Evolutionary conservation across 2,113 vertebrate species (phyloP).

Genomic region (Pomatorhinus ruficollis): DNA sequence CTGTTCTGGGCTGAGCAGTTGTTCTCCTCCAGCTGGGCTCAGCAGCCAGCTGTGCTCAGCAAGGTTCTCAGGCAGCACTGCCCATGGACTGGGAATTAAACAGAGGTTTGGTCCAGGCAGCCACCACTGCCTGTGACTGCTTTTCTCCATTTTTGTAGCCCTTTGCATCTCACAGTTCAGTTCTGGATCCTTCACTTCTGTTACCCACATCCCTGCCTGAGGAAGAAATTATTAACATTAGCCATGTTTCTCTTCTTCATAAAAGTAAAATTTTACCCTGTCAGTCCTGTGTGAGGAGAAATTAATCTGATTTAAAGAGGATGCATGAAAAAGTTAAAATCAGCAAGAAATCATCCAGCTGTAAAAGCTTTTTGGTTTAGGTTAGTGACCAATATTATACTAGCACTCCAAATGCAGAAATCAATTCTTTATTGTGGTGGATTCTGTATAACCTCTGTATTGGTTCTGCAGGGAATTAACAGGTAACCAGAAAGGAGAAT

Average conservation of each 20-base stretch:
- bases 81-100: neutral
- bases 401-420: neutral
- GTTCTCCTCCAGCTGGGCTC: neutral
- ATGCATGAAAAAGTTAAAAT: neutral
- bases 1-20: neutral
- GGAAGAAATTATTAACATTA: neutral
- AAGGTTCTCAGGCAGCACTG: neutral
- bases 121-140: neutral
- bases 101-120: neutral
- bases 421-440: neutral
- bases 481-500: neutral
- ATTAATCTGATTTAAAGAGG: neutral
- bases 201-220: neutral
- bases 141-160: neutral
- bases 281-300: neutral
- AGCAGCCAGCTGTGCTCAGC: neutral
- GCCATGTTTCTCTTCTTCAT: neutral
- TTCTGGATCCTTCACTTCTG: neutral
- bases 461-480: neutral
- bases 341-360: neutral
- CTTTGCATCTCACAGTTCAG: neutral
- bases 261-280: neutral
- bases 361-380: neutral
- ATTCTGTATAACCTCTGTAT: neutral
- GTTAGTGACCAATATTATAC: neutral